Percentiles rank a stretch among this genome's conserved stretches.
phyloP scores from a whole-genome alignment of 2,797 vertebrate species.

The Leptodactylus fallax region DNA sequence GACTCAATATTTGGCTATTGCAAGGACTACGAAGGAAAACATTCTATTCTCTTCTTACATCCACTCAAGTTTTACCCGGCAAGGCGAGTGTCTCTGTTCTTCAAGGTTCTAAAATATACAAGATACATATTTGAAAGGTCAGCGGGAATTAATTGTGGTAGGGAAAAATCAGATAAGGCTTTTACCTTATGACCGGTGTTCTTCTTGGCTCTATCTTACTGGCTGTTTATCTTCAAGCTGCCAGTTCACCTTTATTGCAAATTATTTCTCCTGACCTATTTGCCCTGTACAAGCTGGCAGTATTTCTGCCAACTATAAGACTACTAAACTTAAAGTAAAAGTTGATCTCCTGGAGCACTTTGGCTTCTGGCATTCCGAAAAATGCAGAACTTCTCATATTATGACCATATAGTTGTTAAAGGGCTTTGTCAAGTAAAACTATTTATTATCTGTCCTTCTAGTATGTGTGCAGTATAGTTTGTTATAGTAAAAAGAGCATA shows the following conservation, averaged over 20 bases:
- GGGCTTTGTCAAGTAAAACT: neutral
- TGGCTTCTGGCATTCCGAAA: neutral
- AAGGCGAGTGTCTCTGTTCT: slow-evolving; percentile 61
- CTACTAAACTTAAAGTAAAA: slow-evolving; percentile 27
- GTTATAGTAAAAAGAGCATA: neutral
- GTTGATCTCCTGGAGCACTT: slow-evolving; percentile 22
- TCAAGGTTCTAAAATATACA: slow-evolving; percentile 65
- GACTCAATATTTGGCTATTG: slow-evolving; percentile 63
- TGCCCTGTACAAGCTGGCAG: slow-evolving; percentile 39
- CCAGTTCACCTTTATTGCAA: slow-evolving; percentile 55
- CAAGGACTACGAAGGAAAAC: neutral
- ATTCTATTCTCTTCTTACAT: neutral
- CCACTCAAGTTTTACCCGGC: slow-evolving; percentile 67
- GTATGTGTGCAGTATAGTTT: neutral
- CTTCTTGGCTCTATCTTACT: slow-evolving; percentile 29
- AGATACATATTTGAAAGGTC: slow-evolving; percentile 55
- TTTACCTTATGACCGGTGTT: slow-evolving; percentile 31
- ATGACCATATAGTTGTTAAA: neutral
- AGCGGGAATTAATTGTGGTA: slow-evolving; percentile 45
- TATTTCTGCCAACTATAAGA: slow-evolving; percentile 5
- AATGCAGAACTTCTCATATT: neutral
- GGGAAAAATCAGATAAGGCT: slow-evolving; percentile 39
- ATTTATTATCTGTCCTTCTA: neutral
- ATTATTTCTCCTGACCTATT: slow-evolving; percentile 44
- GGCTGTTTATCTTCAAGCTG: slow-evolving; percentile 45